Evolutionary conservation across 30 jellyfish, hydroid and myxozoan genomes (phyloP).

Genomic region (Aurelia coerulea): DNA sequence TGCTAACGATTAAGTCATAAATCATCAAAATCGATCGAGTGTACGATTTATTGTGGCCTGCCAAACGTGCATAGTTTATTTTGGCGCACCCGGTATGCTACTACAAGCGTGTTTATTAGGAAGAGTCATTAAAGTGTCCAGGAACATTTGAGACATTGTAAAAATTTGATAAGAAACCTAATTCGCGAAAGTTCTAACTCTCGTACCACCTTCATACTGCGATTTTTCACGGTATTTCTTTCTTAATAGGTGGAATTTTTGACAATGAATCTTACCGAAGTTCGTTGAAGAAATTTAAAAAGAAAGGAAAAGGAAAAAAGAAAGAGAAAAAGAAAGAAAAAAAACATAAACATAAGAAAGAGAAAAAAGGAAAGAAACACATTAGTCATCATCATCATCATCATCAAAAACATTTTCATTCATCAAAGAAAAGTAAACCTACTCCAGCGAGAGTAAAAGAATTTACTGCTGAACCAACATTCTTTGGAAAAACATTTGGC

Average conservation of each 20-base stretch:
- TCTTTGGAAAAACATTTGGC: conserved; percentile 53
- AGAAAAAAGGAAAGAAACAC: neutral
- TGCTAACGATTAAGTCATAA: too few species aligned
- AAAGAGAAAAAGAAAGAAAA: conserved; percentile 18
- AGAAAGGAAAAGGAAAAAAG: conserved; percentile 45
- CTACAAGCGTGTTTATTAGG: too few species aligned
- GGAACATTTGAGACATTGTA: too few species aligned
- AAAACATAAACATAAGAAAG: neutral
- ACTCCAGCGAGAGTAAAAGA: conserved; percentile 27
- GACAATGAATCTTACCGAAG: conserved; percentile 57
- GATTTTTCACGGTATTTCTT: too few species aligned
- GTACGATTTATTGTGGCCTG: too few species aligned
- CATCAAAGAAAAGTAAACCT: conserved; percentile 58
- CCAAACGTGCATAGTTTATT: too few species aligned
- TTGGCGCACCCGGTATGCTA: too few species aligned
- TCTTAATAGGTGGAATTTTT: conserved; percentile 35
- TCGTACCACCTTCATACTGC: too few species aligned
- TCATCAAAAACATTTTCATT: conserved; percentile 27
- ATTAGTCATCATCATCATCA: conserved; percentile 24
- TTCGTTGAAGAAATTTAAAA: conserved; percentile 27
- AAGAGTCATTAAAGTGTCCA: too few species aligned
- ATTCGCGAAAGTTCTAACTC: too few species aligned
- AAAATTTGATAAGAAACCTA: too few species aligned
- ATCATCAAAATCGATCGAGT: too few species aligned
- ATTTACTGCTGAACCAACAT: conserved; percentile 42